Percentiles rank a stretch among this genome's conserved stretches.
Evolutionary conservation across 2,888 invertebrate genomes (phyloP).

Genomic region (Hirtodrosophila cameraria): DNA sequence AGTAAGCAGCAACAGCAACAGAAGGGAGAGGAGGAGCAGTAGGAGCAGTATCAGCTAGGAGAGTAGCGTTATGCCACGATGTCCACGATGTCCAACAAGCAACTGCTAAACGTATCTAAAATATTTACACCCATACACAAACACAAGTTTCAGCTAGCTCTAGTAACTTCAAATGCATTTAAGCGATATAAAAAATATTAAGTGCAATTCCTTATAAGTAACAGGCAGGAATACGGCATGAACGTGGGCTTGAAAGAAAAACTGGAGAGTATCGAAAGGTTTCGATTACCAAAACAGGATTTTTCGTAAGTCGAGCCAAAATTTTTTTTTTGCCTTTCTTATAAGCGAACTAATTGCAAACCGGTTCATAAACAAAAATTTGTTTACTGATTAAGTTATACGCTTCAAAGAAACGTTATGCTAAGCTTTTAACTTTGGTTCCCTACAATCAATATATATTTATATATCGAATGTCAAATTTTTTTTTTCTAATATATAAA

Average conservation of each 20-base stretch:
- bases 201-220: constrained; percentile 10
- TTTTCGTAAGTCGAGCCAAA: constrained; percentile 43
- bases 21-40: constrained; percentile 1
- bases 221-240: constrained; percentile 9
- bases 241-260: neutral
- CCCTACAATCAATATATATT: constrained; percentile 36
- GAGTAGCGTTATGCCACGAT: constrained; percentile 51
- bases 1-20: constrained; percentile 28
- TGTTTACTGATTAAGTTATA: constrained; percentile 3
- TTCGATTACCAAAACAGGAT: constrained; percentile 34
- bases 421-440: constrained; percentile 71
- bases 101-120: constrained; percentile 70
- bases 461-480: constrained; percentile 52
- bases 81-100: constrained; percentile 27
- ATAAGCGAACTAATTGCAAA: constrained; percentile 28
- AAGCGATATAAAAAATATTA: constrained; percentile 13
- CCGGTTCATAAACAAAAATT: no score
- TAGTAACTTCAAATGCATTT: constrained; percentile 60
- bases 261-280: constrained; percentile 37
- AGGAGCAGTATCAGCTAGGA: constrained; percentile 18
- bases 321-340: constrained; percentile 11
- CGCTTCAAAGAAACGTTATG: constrained; percentile 50
- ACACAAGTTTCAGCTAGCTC: constrained; percentile 60
- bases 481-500: constrained; percentile 51
- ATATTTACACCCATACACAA: constrained; percentile 50